Conservation (phyloP, 1,140 invertebrate genomes). For the Diuraphis noxia region DNA sequence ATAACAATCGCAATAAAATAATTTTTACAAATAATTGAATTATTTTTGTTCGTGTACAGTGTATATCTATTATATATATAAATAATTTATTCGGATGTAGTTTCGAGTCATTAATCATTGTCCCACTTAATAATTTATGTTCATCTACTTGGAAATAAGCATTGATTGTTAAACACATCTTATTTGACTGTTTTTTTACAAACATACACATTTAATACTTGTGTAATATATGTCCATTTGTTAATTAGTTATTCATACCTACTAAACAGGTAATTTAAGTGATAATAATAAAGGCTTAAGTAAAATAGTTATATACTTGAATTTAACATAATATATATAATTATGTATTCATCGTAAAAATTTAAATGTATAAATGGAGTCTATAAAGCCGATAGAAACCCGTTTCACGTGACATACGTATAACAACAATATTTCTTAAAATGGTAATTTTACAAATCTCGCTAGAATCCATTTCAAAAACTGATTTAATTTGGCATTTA, state of each 20-base stretch:
- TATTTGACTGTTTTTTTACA: neutral
- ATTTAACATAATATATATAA: neutral
- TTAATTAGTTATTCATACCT: constrained; percentile 16
- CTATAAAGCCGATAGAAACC: neutral
- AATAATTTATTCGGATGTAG: neutral
- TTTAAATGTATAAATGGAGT: constrained; percentile 7
- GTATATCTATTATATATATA: too few relatives aligned
- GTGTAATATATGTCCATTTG: neutral
- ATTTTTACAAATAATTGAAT: neutral
- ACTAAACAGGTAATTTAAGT: neutral
- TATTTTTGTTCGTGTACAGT: neutral
- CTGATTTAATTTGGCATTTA: neutral
- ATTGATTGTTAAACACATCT: neutral
- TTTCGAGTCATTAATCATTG: neutral
- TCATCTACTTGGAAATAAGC: neutral
- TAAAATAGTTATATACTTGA: neutral
- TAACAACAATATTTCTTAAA: neutral
- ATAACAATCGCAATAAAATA: neutral
- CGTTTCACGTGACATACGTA: constrained; percentile 19
- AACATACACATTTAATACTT: neutral
- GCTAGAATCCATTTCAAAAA: neutral
- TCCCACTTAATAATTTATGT: neutral
- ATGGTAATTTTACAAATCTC: neutral
- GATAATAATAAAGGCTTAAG: neutral
- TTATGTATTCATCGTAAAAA: constrained; percentile 15